Evolutionary conservation across 2,113 vertebrate species (phyloP), one percentile per base, ranked within the genome.

Genomic region (Pterocles burchelli): DNA sequence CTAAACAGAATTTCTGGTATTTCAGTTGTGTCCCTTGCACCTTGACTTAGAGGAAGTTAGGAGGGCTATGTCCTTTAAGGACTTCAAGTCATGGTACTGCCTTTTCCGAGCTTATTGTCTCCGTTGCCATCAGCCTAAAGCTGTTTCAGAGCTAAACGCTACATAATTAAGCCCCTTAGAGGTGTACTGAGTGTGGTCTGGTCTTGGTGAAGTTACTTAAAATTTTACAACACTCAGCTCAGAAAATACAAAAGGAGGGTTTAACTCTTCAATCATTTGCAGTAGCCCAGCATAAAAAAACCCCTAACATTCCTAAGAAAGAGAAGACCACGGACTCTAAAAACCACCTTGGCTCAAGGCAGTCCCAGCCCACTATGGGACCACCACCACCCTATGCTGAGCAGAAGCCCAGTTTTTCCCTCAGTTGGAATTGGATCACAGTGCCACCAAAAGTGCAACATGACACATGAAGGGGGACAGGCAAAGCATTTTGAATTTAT

Each of bases 311-410:
- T 49, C 24, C 9, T 31, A 46, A 43, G 85, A 28, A 75, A 76
- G n/a, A 61, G 26, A 65, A 74, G 31, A 81, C 0, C 0, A 0
- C 15, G 21, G n/a, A 34, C 5, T 49, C 20, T 33, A 43, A 77
- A 77, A 84, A 2, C 3, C 26, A 55, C 4, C 21, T 33, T 25
- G 14, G 9, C 18, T 77, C 46, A 70, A 78, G 28, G 18, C 28
- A 77, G 28, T 68, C 33, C 24, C 43, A 63, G 52, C 12, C 19
- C 26, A 24, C 31, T 45, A 7, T 29, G 5, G 41, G 41, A 41
- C 11, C n/a, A 38, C 14, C 18, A 46, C 26, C 10, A 22, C 19
- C 7, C 4, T 33, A 17, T 29, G 89, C 26, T 45, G 18, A 33
- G 26, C 29, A 58, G 36, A 83, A 66, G 2, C 12, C 22, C 16